phyloP scores from a whole-genome alignment of 1,140 invertebrate genomes.

The Papilio aristodemus region DNA sequence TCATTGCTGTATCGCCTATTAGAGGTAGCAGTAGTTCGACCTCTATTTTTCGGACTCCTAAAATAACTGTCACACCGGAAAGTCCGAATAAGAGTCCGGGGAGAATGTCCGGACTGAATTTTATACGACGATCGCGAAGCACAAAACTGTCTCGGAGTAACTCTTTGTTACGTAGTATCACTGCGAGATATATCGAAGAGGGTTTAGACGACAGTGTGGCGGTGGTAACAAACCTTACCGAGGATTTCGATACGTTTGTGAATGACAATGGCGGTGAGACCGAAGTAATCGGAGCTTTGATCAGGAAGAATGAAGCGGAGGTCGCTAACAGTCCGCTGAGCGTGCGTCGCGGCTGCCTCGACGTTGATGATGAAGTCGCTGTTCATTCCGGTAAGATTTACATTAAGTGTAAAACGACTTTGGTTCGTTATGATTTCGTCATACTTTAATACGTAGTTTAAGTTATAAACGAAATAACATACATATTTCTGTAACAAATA shows the following conservation, averaged over 20 bases:
- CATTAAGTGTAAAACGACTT: background rate
- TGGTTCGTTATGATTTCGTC: no score
- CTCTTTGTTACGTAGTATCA: slow-evolving; percentile 80
- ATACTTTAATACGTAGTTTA: no score
- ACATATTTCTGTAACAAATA: no score
- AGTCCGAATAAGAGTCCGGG: slow-evolving; percentile 77
- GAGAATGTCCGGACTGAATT: slow-evolving; percentile 80
- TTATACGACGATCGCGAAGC: slow-evolving; percentile 85
- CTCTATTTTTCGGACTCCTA: slow-evolving; percentile 75
- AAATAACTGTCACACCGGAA: slow-evolving; percentile 70
- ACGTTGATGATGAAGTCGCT: slow-evolving; percentile 82
- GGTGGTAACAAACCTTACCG: slow-evolving; percentile 65
- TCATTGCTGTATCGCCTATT: slow-evolving; percentile 69
- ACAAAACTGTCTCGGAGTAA: slow-evolving; percentile 86
- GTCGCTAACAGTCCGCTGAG: slow-evolving; percentile 74
- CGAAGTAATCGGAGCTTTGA: slow-evolving; percentile 71
- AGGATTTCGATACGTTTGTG: slow-evolving; percentile 72
- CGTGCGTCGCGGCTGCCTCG: slow-evolving; percentile 78
- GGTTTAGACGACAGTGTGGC: slow-evolving; percentile 63
- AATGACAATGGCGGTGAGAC: slow-evolving; percentile 67
- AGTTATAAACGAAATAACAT: no score
- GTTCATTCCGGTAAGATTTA: slow-evolving; percentile 83
- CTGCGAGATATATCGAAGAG: slow-evolving; percentile 68
- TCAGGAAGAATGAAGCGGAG: slow-evolving; percentile 72
- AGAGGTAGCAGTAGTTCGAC: slow-evolving; percentile 71